Percentiles rank a stretch among this genome's conserved stretches.
These are phyloP conservation scores for Nomada goodeniana DNA, from an alignment of 2,888 invertebrate genomes.

Conservation along the genomic window DNA sequence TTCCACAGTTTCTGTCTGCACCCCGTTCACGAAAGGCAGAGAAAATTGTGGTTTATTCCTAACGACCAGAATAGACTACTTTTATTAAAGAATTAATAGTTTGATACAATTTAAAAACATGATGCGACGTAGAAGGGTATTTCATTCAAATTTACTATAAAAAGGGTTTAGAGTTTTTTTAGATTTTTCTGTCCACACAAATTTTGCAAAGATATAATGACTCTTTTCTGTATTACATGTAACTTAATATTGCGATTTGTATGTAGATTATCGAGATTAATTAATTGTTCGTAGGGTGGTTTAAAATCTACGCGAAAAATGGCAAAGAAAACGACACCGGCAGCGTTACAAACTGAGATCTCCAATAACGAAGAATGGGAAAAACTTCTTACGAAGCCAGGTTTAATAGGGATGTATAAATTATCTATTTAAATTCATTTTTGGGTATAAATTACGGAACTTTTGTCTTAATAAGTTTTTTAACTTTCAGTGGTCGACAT, in stretches of 20 bases:
- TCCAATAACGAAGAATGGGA: conserved; percentile 94
- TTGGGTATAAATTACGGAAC: neutral
- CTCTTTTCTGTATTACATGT: neutral
- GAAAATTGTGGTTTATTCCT: neutral
- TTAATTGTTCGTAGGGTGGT: conserved; percentile 70
- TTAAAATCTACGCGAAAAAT: conserved; percentile 82
- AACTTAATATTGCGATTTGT: neutral
- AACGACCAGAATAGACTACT: neutral
- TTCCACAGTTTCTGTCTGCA: conserved; percentile 51
- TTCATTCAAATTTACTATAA: neutral
- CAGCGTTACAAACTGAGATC: conserved; percentile 92
- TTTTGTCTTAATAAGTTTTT: neutral
- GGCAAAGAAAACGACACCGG: conserved; percentile 91
- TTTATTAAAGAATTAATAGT: neutral
- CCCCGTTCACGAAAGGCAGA: conserved; percentile 46
- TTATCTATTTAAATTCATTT: neutral
- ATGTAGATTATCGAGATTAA: neutral
- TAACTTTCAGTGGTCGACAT: conserved; percentile 91
- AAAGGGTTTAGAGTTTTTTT: no score
- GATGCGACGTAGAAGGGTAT: conserved; percentile 76
- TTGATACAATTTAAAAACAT: conserved; percentile 58
- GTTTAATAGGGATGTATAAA: conserved; percentile 86
- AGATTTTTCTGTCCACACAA: no score
- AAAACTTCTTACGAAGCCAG: conserved; percentile 90
- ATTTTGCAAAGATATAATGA: no score